phyloP scores from a whole-genome alignment of 2,888 invertebrate species.

The Machimus rusticus region DNA sequence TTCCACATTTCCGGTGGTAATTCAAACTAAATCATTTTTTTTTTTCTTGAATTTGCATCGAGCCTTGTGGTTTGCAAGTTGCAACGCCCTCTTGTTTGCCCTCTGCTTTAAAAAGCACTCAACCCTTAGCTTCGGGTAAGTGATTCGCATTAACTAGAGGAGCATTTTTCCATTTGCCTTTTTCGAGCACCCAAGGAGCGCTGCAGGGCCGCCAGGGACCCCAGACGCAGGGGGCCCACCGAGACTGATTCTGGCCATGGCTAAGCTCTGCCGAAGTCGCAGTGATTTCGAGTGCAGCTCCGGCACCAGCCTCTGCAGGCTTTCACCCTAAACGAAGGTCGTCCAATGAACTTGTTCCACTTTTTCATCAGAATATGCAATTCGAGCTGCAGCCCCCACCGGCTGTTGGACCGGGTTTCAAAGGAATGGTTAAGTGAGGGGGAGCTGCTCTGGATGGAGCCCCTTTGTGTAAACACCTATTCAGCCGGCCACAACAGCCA shows the following conservation, averaged over 20 bases:
- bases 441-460: background rate
- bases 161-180: background rate
- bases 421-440: background rate
- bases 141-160: conserved; percentile 23
- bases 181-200: background rate
- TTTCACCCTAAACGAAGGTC: conserved; percentile 23
- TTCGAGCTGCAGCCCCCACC: background rate
- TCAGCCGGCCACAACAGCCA: background rate
- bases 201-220: background rate
- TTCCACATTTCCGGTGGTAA: background rate
- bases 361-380: conserved; percentile 31
- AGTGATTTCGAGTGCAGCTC: background rate
- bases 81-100: background rate
- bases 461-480: background rate
- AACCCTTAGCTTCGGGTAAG: conserved; percentile 13
- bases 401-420: background rate
- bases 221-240: background rate
- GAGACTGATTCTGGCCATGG: background rate
- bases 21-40: background rate
- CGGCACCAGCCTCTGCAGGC: background rate
- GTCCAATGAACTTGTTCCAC: conserved; percentile 38
- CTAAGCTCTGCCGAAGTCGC: background rate
- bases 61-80: background rate
- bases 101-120: conserved; percentile 10
- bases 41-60: background rate